phyloP scores from a whole-genome alignment of 1,140 invertebrate species.

The Notospermus geniculatus region DNA sequence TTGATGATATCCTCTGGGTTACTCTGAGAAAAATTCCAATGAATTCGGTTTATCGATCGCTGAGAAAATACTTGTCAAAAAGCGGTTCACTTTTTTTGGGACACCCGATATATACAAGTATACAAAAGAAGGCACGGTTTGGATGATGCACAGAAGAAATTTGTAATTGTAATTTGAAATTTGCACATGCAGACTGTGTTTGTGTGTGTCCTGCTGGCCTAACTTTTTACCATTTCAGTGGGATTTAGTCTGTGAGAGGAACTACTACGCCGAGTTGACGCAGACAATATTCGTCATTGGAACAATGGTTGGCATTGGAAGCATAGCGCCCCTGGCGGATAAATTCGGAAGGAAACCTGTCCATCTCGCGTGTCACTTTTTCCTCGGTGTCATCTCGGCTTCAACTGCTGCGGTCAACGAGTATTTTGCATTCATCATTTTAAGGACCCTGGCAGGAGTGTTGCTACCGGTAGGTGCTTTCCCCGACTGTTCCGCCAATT shows the following conservation, averaged over 20 bases:
- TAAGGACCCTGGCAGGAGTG: slow-evolving; percentile 45
- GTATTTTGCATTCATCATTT: slow-evolving; percentile 40
- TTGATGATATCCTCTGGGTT: no score
- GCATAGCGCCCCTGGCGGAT: slow-evolving; percentile 80
- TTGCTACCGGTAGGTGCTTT: slow-evolving; percentile 41
- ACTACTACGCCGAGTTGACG: slow-evolving; percentile 40
- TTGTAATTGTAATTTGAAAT: no score
- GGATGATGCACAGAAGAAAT: no score
- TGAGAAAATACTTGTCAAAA: no score
- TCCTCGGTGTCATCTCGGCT: slow-evolving; percentile 40
- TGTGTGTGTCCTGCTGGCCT: no score
- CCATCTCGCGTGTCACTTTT: slow-evolving; percentile 47
- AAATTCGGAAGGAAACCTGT: slow-evolving; percentile 60
- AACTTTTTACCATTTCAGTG: slow-evolving; percentile 37
- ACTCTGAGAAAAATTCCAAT: no score
- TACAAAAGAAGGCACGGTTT: no score
- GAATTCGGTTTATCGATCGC: no score
- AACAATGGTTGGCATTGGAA: slow-evolving; percentile 73
- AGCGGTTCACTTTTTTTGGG: no score
- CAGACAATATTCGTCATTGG: slow-evolving; percentile 77
- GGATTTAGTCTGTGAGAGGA: slow-evolving; percentile 47
- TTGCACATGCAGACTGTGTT: no score
- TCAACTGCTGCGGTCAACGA: slow-evolving; percentile 32
- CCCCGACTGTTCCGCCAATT: no score
- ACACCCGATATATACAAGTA: no score